phyloP scores from a whole-genome alignment of 2,888 invertebrate genomes.

The Unio delphinus region DNA sequence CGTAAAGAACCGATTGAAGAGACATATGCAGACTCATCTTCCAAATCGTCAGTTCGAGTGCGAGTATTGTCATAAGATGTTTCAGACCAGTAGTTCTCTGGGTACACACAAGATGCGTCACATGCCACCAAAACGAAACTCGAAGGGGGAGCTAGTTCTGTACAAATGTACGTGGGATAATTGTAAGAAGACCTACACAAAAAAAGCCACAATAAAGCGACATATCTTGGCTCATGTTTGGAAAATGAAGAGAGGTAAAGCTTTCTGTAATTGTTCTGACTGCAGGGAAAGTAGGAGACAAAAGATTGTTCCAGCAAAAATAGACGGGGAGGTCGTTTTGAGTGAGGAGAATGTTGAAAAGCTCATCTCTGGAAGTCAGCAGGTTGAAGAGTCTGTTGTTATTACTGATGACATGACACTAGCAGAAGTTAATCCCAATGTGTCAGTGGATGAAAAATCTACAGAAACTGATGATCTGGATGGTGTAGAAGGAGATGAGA shows the following conservation, averaged over 20 bases:
- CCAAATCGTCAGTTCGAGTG: conserved; percentile 25
- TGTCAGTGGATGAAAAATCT: neutral
- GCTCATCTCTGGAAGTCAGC: conserved; percentile 27
- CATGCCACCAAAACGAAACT: conserved; percentile 18
- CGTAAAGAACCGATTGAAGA: conserved; percentile 19
- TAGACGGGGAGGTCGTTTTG: conserved; percentile 4
- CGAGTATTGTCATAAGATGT: conserved; percentile 22
- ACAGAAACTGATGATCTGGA: neutral
- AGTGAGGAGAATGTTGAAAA: conserved; percentile 24
- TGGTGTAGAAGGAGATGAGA: neutral
- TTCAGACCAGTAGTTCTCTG: conserved; percentile 32
- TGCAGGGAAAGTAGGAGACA: conserved; percentile 7
- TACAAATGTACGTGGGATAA: conserved; percentile 22
- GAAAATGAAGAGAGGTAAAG: conserved; percentile 27
- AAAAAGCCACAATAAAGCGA: conserved; percentile 19
- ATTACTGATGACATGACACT: conserved; percentile 4
- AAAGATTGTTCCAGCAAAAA: neutral
- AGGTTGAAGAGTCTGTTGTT: conserved; percentile 31
- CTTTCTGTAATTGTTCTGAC: conserved; percentile 26
- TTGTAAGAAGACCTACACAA: conserved; percentile 24
- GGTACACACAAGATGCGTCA: conserved; percentile 32
- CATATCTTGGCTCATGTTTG: conserved; percentile 34
- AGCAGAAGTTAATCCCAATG: neutral
- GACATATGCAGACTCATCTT: conserved; percentile 34
- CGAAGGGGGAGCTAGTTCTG: conserved; percentile 14